Percentiles rank a stretch among this genome's conserved stretches.
Conservation (phyloP, 2,888 invertebrate genomes). For the Pachymerium ferrugineum region DNA sequence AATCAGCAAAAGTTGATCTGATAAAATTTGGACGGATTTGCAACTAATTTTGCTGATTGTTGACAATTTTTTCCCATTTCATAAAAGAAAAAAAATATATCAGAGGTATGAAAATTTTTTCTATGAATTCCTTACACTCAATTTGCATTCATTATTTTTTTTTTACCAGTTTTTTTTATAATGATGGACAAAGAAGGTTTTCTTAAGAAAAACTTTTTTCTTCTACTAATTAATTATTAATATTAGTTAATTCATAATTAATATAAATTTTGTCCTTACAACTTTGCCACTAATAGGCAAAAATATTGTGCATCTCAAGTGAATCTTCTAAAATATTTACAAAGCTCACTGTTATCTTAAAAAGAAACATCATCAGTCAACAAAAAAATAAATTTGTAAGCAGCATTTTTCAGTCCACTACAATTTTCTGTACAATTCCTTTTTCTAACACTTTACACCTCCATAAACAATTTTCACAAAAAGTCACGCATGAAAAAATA, state of each 20-base stretch:
- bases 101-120: not conserved
- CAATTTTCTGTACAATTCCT: not conserved
- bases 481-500: not conserved
- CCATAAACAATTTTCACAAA: not conserved
- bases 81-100: not conserved
- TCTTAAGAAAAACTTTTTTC: not conserved
- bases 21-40: not conserved
- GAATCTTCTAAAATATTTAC: not conserved
- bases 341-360: not conserved
- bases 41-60: not conserved
- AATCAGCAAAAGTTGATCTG: conserved; percentile 1
- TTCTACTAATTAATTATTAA: not conserved
- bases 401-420: not conserved
- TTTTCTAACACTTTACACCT: not conserved
- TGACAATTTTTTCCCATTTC: not conserved
- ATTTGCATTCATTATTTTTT: not conserved
- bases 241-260: not conserved
- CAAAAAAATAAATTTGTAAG: not conserved
- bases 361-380: not conserved
- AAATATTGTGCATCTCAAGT: not conserved
- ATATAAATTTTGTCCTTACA: not conserved
- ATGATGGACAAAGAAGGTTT: no score
- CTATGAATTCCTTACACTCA: not conserved
- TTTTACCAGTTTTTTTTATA: not conserved
- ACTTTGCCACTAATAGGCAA: not conserved